Evolutionary conservation across 2,888 invertebrate species (phyloP), one percentile per base, ranked within the genome.

Genomic region (Calameuta idolon): DNA sequence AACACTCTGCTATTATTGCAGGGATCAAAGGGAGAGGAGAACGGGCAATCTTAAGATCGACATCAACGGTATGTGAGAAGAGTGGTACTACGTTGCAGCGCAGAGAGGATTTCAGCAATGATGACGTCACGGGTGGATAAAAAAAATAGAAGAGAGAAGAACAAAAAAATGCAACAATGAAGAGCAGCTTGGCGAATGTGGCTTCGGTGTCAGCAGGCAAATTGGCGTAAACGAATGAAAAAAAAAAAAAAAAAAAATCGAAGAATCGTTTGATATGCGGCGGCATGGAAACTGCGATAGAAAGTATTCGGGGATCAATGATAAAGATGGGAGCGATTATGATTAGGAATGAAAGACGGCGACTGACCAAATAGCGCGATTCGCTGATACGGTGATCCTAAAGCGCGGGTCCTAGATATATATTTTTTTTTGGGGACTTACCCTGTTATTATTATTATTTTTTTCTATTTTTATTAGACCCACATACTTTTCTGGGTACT

Each of bases 1-100:
- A 55, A 55, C 55, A 55, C 55, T 40, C 15, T 2, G 55, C 0
- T 55, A 55, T 55, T 23, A 23, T 91, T 90, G 37, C 93, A 95
- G 96, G 95, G 95, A 95, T 94, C 95, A 95, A 95, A 95, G 95
- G 95, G 96, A 95, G 95, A 96, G 95, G 96, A 96, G 96, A 94
- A 94, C 95, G 95, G 96, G 95, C 95, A 96, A 94, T 95, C 95
- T 95, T 96, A 96, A 94, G 92, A 95, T 95, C 92, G 95, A 94
- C 93, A 94, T 95, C 93, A 94, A 93, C 91, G 94, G 95, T 92
- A 95, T 94, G 92, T 94, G 89, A 90, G 83, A 79, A 75, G 77
- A 79, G 15, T 55, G 55, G 23, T 55, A 23, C 55, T 23, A 23
- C 23, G 9, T 23, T 9, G 55, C 0, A 9, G 0, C 55, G 55